These are phyloP conservation scores for Nemurella pictetii DNA, from an alignment of 2,888 invertebrate species.

Conservation along the genomic window DNA sequence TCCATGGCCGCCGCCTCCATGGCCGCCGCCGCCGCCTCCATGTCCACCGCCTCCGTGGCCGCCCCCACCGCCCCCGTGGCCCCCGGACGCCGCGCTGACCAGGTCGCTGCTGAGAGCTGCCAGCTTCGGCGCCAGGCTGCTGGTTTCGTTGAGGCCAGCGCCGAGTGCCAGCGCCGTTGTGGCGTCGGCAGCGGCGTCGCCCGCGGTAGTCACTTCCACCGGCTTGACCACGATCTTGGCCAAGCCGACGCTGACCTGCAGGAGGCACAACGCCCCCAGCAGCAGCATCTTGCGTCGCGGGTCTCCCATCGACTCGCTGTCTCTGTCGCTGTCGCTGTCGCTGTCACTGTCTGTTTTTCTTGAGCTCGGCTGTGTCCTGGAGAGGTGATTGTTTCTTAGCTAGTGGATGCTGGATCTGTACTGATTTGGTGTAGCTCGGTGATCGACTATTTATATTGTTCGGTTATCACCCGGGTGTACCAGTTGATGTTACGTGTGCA, in stretches of 20 bases:
- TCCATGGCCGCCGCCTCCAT: not conserved
- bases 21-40: not conserved
- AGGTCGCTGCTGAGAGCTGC: not conserved
- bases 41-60: slow-evolving; percentile 49
- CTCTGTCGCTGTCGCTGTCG: too few relatives aligned
- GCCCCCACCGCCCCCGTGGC: slow-evolving; percentile 54
- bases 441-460: not conserved
- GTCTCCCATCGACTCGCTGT: not conserved
- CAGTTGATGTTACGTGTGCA: not conserved
- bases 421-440: not conserved
- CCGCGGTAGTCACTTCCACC: not conserved
- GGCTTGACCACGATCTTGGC: not conserved
- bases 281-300: not conserved
- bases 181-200: not conserved
- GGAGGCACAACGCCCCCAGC: not conserved
- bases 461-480: not conserved
- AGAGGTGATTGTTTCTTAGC: not conserved
- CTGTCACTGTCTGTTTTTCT: too few relatives aligned
- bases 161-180: too few relatives aligned
- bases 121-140: not conserved
- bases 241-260: not conserved
- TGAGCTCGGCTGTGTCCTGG: not conserved
- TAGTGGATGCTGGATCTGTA: not conserved
- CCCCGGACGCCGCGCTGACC: slow-evolving; percentile 53
- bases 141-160: not conserved